These are phyloP conservation scores for Pocillopora damicornis DNA, from an alignment of 64 coral and sea anemone genomes.

Conservation along the genomic window DNA sequence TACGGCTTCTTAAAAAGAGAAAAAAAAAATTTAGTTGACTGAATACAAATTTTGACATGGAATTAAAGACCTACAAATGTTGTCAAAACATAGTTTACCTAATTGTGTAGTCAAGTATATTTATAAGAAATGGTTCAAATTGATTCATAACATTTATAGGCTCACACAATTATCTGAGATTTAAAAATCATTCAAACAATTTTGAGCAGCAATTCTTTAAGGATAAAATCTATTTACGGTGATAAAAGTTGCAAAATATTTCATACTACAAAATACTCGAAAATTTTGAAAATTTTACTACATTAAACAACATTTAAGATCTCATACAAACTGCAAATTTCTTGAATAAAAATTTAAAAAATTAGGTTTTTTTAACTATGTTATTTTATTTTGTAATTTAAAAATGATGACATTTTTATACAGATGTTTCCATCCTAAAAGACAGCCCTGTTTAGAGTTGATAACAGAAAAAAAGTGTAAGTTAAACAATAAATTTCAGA, in stretches of 20 bases:
- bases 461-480: background rate
- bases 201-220: too few species aligned
- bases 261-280: background rate
- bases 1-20: too few species aligned
- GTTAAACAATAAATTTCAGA: background rate
- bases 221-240: too few species aligned
- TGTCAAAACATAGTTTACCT: too few species aligned
- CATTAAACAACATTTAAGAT: background rate
- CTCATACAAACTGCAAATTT: background rate
- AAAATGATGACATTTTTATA: background rate
- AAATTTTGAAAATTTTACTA: background rate
- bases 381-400: background rate
- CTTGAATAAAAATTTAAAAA: background rate
- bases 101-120: too few species aligned
- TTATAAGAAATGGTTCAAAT: too few species aligned
- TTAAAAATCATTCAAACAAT: too few species aligned
- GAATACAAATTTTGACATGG: too few species aligned
- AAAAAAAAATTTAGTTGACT: too few species aligned
- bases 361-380: background rate
- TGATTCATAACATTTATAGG: too few species aligned
- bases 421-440: constrained; percentile 26
- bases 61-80: too few species aligned
- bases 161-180: too few species aligned
- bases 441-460: constrained; percentile 21
- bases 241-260: background rate